A percentile compares a stretch with the other conserved stretches of the same genome.
phyloP scores from a whole-genome alignment of 2,113 vertebrate genomes.

The Cyprinus carpio region DNA sequence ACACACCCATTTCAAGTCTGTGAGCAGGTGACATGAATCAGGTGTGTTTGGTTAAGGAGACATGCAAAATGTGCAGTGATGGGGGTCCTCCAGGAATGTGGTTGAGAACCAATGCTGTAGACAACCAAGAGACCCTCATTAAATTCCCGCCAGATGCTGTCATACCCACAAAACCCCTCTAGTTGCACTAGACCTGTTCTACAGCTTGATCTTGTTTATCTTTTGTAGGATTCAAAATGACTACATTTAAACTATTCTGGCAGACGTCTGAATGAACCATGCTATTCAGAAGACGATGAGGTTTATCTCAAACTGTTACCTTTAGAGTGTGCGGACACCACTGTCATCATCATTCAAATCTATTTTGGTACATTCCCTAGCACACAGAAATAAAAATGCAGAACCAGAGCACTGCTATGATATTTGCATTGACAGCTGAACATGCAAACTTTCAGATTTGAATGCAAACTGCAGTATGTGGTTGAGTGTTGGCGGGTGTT shows the following conservation, averaged over 20 bases:
- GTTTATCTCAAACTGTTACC: slow-evolving; percentile 38
- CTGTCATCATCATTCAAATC: slow-evolving; percentile 20
- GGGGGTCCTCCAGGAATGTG: too few relatives aligned
- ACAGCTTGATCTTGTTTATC: background rate
- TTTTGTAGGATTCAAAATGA: slow-evolving; percentile 20
- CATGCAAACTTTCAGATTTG: slow-evolving; percentile 65
- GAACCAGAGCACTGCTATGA: slow-evolving; percentile 60
- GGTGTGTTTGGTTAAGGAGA: too few relatives aligned
- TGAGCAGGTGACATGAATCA: too few relatives aligned
- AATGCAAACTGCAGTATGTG: slow-evolving; percentile 57
- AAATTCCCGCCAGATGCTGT: slow-evolving; percentile 33
- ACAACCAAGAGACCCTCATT: slow-evolving; percentile 4
- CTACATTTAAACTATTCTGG: slow-evolving; percentile 36
- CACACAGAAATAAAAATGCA: slow-evolving; percentile 15
- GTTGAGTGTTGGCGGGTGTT: slow-evolving; percentile 17
- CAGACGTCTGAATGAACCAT: slow-evolving; percentile 5
- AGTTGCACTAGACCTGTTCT: background rate
- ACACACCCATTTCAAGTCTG: too few relatives aligned
- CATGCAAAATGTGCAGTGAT: too few relatives aligned
- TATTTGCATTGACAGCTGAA: slow-evolving; percentile 70
- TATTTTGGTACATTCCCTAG: slow-evolving; percentile 14
- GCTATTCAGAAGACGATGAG: slow-evolving; percentile 17
- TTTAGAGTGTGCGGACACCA: background rate
- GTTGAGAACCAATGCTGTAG: too few relatives aligned
- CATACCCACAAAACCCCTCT: slow-evolving; percentile 22